Base-by-base conservation (phyloP, 1,140 invertebrate genomes). In the Aphis gossypii region DNA sequence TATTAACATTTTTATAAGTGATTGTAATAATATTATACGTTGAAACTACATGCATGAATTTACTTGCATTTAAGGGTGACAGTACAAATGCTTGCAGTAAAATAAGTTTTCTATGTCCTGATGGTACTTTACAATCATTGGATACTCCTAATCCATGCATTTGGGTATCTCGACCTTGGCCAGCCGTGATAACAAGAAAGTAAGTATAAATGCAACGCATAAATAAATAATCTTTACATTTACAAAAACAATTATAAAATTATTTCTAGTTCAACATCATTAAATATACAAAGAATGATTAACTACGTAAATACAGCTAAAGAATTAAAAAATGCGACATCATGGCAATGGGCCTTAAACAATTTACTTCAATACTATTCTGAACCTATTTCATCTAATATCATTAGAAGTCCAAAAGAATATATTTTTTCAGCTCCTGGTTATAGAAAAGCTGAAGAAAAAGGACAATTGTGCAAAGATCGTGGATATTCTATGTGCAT, bases 111-210 rank as follows among this genome's bases (percentile, higher is more conserved):
- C 95, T 99, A 25, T 99, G 98, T 95, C 96, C 97, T 0, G 97
- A 99, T 95, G 98, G 98, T 0, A 96, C 96, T 21, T 95, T 96
- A 89, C 96, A 96, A 94, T 96, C 96, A 0, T 94, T 97, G 18
- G 95, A 95, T 46, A 95, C 95, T 6, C 94, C 96, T 0, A 95
- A 96, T 89, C 97, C 97, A 0, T 98, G 97, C 94, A 95, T 96
- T 7, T 98, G 97, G 97, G 96, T 98, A n/a, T 95, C 97, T 3
- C 96, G 97, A 95, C 97, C 97, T 0, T 97, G 97, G 97, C 96
- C 97, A 1, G 96, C 97, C 0, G 95, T 97, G 76, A 96, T 96
- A 14, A 96, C 97, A 30, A 96, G 96, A 94, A 96, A 96, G 96
- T 96, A 95, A 94, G 68, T 68, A 82, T 4, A n/a, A 68, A 68